phyloP scores from a whole-genome alignment of 2,797 vertebrate genomes.

The Antennarius maculatus region DNA sequence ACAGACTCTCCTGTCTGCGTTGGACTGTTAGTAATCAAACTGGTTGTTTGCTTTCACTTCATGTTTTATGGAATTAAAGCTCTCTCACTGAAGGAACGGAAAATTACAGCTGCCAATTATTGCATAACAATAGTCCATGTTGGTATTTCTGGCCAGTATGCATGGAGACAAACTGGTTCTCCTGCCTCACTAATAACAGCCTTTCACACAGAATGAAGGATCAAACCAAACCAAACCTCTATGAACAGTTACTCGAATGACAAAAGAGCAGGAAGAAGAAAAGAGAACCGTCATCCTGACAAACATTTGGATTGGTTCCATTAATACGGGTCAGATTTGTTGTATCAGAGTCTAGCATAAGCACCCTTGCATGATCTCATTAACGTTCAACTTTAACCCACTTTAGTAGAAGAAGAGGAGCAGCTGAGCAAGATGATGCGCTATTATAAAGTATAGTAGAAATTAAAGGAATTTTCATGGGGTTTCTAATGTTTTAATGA shows the following conservation, averaged over 20 bases:
- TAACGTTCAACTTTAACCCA: too few species aligned
- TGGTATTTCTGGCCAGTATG: constrained; percentile 28
- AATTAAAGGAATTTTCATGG: neutral
- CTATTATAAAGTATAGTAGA: too few species aligned
- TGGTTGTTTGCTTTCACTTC: constrained; percentile 13
- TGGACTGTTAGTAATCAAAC: constrained; percentile 7
- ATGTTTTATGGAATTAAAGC: constrained; percentile 20
- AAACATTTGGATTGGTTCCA: neutral
- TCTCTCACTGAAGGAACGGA: constrained; percentile 40
- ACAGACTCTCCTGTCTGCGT: neutral
- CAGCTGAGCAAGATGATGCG: too few species aligned
- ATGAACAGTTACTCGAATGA: constrained; percentile 20
- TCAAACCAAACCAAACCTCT: constrained; percentile 27
- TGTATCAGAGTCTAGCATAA: neutral
- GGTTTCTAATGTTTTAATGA: neutral
- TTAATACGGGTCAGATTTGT: neutral
- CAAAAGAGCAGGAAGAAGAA: neutral
- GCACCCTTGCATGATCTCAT: too few species aligned
- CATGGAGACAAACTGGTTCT: constrained; percentile 57
- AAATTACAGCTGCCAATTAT: constrained; percentile 55
- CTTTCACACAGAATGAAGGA: constrained; percentile 16
- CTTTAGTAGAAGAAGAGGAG: too few species aligned
- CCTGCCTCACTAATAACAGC: constrained; percentile 41
- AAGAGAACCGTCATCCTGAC: neutral
- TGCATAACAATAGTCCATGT: neutral